These are phyloP conservation scores for Uloborus plumipes DNA, from an alignment of 2,888 invertebrate species.

Conservation along the genomic window DNA sequence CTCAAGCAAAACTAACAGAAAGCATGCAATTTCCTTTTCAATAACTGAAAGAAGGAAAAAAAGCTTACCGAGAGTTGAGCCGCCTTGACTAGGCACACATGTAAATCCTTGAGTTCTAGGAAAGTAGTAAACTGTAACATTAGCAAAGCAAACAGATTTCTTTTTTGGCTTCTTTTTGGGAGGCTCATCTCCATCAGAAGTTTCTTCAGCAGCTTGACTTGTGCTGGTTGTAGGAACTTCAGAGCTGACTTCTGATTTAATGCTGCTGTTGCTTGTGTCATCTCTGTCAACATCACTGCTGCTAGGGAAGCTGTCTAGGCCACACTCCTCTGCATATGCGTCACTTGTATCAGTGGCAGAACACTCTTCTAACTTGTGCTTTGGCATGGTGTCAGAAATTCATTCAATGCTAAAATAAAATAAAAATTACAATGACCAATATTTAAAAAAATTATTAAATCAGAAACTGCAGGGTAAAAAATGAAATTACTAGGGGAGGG, in stretches of 20 bases:
- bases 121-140: slow-evolving; percentile 95
- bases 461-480: no score
- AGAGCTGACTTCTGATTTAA: slow-evolving; percentile 54
- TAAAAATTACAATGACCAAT: no score
- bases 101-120: slow-evolving; percentile 80
- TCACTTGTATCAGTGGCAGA: slow-evolving; percentile 36
- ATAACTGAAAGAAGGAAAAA: not conserved
- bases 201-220: slow-evolving; percentile 49
- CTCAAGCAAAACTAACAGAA: not conserved
- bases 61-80: slow-evolving; percentile 78
- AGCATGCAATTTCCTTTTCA: not conserved
- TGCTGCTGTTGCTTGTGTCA: slow-evolving; percentile 63
- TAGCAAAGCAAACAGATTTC: slow-evolving; percentile 88
- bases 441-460: no score
- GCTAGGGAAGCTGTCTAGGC: slow-evolving; percentile 51
- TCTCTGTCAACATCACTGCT: slow-evolving; percentile 59
- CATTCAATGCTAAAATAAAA: slow-evolving; percentile 25
- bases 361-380: slow-evolving; percentile 54
- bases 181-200: slow-evolving; percentile 62
- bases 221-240: slow-evolving; percentile 59
- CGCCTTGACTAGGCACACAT: slow-evolving; percentile 75
- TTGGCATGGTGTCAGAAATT: slow-evolving; percentile 51
- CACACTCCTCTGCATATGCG: slow-evolving; percentile 46
- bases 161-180: slow-evolving; percentile 72
- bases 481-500: no score